Evolutionary conservation across 2,113 vertebrate species (phyloP), one percentile per base, ranked within the genome.

Genomic region (Clinocottus analis): DNA sequence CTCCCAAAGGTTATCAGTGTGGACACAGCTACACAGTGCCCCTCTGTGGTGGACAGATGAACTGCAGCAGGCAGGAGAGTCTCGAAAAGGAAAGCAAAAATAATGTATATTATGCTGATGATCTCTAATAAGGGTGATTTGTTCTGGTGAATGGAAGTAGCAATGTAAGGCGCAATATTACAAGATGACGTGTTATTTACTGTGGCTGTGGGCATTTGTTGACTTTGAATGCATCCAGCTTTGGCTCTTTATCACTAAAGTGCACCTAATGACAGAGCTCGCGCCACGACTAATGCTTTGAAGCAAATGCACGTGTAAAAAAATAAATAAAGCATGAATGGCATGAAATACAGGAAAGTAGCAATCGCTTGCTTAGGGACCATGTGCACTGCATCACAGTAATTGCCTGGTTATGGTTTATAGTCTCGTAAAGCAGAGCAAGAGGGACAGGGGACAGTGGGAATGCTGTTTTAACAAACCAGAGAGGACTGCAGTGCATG

Each of bases 11-110:
- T 47, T 37, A 55, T 53, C 37, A 33, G 70, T 17, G 33, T 35
- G 67, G 56, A 11, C 53, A 31, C 13, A 72, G 89, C 86, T 78
- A 31, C 80, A 91, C 90, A 92, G 89, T 3, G 84, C 88, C 92
- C 77, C 90, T 53, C 47, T 80, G 92, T 91, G 92, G 88, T n/a
- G 1, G 2, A 19, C 16, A 4, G 2, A 21, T 25, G 31, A 85
- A 86, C 68, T 75, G 63, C 87, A 77, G 51, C 4, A 68, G 7
- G 43, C 5, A 33, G 11, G 23, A 62, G 25, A 31, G 23, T 65
- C 55, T n/a, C 14, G n/a, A 59, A 43, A 19, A 1, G 21, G 12
- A 29, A 14, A 6, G 31, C 5, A 5, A 49, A n/a, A 25, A 12
- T 72, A 62, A 72, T 5, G 11, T 39, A 70, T 41, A 70, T 66